Evolutionary conservation across 2,888 invertebrate species (phyloP).

Genomic region (Cerastis rubricosa): DNA sequence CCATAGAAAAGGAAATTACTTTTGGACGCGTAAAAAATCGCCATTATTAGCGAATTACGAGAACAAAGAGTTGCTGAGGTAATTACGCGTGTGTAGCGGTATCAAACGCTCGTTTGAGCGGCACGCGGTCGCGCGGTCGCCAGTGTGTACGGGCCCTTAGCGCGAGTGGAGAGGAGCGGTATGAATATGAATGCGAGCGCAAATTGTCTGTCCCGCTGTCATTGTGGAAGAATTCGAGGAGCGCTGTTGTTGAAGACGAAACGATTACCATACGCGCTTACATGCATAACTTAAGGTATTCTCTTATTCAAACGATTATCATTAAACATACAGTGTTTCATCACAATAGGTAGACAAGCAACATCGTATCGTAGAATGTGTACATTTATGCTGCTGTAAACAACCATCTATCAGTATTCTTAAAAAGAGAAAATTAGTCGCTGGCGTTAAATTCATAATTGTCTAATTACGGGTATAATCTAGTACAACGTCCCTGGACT

Average conservation of each 20-base stretch:
- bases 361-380: neutral
- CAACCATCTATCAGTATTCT: neutral
- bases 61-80: slow-evolving; percentile 60
- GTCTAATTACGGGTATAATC: neutral
- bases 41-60: slow-evolving; percentile 67
- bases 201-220: slow-evolving; percentile 55
- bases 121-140: slow-evolving; percentile 27
- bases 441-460: neutral
- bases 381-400: neutral
- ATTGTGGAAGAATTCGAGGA: slow-evolving; percentile 48
- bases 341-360: neutral
- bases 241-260: slow-evolving; percentile 47
- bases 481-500: neutral
- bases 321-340: slow-evolving; percentile 9
- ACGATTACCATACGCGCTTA: slow-evolving; percentile 47
- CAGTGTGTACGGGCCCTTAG: slow-evolving; percentile 21
- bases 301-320: slow-evolving; percentile 21
- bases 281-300: slow-evolving; percentile 8
- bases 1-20: slow-evolving; percentile 61
- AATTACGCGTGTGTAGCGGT: slow-evolving; percentile 57
- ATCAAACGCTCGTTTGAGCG: slow-evolving; percentile 67
- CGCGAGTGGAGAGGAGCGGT: slow-evolving; percentile 9
- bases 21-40: slow-evolving; percentile 60
- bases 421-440: neutral
- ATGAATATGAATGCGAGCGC: slow-evolving; percentile 64